Base-by-base conservation (phyloP, 2,113 vertebrate species). In the Heteronetta atricapilla region DNA sequence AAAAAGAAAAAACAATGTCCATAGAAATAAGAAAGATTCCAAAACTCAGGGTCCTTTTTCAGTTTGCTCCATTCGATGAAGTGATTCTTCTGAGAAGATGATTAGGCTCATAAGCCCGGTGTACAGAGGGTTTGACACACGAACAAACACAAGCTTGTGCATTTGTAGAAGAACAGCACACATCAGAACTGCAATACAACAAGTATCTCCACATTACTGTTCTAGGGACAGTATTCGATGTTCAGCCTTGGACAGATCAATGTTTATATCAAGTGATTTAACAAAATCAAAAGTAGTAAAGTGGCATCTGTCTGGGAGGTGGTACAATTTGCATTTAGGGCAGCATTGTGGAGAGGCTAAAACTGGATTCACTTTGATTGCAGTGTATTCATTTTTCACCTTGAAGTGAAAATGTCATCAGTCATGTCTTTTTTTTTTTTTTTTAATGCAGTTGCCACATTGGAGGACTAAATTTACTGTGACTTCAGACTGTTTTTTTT, bases 71-170 rank as follows among this genome's bases (percentile, higher is more conserved):
- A 90, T 69, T 62, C 95, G 95, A 96, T 96, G 81, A 95, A 95
- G 93, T 95, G 96, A 96, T 97, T 95, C 95, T 94, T 96, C 96
- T 88, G 91, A 97, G 96, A 93, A 98, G 93, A 96, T 77, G 94
- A 93, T 90, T 94, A 93, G 89, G 82, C 66, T 95, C 84, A 95
- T 93, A 97, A 97, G 97, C 86, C 66, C 79, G 87, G 95, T 88
- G 52, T 86, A 97, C 77, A 76, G 58, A 94, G 59, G 89, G 48
- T 59, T 96, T 97, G 97, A 94, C 59, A 78, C 75, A 96, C 92
- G 93, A 96, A 97, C 86, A 97, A 91, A 88, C 62, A 86, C 26
- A 28, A 92, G 72, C 77, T 96, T 73, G 86, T 84, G 94, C 89
- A 93, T 94, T 93, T 13, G 0, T 90, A 77, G 84, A 90, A 64